Evolutionary conservation across 2,113 vertebrate species (phyloP).

Genomic region (Callospermophilus lateralis): DNA sequence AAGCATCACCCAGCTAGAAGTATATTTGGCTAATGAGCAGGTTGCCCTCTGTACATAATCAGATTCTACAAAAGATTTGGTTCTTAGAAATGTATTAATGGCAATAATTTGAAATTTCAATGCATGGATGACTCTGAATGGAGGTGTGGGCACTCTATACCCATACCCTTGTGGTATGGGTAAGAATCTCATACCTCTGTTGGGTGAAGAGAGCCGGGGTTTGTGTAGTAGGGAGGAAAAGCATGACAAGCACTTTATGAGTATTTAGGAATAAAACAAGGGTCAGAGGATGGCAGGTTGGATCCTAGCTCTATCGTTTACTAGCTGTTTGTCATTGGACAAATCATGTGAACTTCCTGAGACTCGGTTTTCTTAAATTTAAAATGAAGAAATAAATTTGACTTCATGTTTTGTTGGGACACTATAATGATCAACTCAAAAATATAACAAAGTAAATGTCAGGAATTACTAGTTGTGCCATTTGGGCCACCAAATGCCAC

Average conservation of each 20-base stretch:
- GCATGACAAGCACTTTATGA: fast-evolving
- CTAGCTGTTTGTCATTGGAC: not conserved
- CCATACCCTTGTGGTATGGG: too few relatives aligned
- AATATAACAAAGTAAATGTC: not conserved
- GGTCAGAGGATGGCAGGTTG: not conserved
- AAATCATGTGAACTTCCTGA: not conserved
- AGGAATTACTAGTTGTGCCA: not conserved
- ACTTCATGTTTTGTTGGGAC: not conserved
- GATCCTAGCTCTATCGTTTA: not conserved
- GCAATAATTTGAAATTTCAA: not conserved
- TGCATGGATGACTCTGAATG: not conserved
- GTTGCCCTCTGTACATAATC: not conserved
- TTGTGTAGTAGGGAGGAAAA: fast-evolving
- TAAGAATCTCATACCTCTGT: not conserved
- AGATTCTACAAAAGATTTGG: not conserved
- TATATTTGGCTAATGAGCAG: not conserved
- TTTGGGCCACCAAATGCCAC: not conserved
- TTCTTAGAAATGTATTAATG: not conserved
- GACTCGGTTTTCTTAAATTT: not conserved
- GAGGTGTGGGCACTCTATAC: too few relatives aligned
- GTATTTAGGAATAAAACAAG: fast-evolving
- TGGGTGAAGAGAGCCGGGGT: not conserved
- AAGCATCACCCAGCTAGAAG: not conserved
- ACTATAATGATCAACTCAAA: not conserved
- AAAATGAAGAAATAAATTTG: not conserved